A percentile compares a stretch with the other conserved stretches of the same genome.
Evolutionary conservation across 2,888 invertebrate genomes (phyloP).

Genomic region (Hydriomena furcata): DNA sequence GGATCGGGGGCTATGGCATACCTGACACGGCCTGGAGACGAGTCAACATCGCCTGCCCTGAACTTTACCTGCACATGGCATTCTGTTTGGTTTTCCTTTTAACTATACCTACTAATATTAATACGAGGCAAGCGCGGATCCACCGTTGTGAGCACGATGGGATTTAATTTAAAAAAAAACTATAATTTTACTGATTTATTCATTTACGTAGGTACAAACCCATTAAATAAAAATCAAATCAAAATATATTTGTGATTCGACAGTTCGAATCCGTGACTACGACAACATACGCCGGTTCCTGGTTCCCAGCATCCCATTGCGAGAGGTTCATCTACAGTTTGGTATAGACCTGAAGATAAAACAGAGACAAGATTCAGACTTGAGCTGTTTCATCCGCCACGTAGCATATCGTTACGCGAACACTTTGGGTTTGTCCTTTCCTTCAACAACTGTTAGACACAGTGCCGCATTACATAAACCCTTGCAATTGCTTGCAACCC

Average conservation of each 20-base stretch:
- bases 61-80: conserved; percentile 62
- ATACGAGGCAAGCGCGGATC: too few species aligned
- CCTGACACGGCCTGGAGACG: conserved; percentile 69
- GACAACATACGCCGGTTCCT: conserved; percentile 65
- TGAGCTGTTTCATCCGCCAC: conserved; percentile 65
- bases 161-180: too few species aligned
- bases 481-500: too few species aligned
- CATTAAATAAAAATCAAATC: too few species aligned
- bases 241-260: conserved; percentile 14
- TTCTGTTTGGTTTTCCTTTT: conserved; percentile 56
- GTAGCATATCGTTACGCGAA: conserved; percentile 56
- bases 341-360: conserved; percentile 59
- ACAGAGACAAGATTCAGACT: conserved; percentile 67
- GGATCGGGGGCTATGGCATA: conserved; percentile 55
- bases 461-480: too few species aligned
- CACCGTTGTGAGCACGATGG: too few species aligned
- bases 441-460: too few species aligned
- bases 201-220: too few species aligned
- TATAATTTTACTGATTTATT: too few species aligned
- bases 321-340: conserved; percentile 58
- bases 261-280: conserved; percentile 67
- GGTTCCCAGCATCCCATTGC: conserved; percentile 65
- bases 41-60: conserved; percentile 60
- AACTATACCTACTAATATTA: not conserved
- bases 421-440: conserved; percentile 53